phyloP scores from a whole-genome alignment of 1,140 invertebrate species.

The Pachypeltis micranthus region DNA sequence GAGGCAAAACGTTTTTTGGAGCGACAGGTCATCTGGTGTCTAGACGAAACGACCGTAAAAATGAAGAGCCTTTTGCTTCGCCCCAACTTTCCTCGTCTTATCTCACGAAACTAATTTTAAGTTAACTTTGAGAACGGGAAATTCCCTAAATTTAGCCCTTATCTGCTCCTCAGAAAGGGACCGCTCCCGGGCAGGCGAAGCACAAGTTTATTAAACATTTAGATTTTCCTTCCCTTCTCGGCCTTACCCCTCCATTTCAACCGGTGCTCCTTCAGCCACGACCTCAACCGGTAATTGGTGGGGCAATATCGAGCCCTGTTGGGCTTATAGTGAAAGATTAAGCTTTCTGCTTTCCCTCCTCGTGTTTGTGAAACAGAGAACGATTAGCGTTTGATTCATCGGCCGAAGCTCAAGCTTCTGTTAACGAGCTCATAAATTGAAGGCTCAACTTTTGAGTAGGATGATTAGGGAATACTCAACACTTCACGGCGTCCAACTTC shows the following conservation, averaged over 20 bases:
- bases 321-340: background rate
- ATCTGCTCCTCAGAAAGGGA: background rate
- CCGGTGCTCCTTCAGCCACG: no score
- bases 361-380: background rate
- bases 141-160: background rate
- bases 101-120: background rate
- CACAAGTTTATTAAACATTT: background rate
- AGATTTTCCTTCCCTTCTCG: background rate
- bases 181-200: background rate
- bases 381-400: no score
- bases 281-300: background rate
- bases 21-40: background rate
- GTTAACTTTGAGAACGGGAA: background rate
- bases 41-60: background rate
- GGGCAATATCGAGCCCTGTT: background rate
- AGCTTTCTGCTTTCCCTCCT: background rate
- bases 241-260: background rate
- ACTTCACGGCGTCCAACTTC: no score
- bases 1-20: no score
- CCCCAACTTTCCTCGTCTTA: background rate
- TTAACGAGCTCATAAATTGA: background rate
- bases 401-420: no score
- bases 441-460: background rate
- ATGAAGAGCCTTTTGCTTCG: background rate
- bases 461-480: background rate